Evolutionary conservation across 1,140 invertebrate species (phyloP).

Genomic region (Brachionus plicatilis): DNA sequence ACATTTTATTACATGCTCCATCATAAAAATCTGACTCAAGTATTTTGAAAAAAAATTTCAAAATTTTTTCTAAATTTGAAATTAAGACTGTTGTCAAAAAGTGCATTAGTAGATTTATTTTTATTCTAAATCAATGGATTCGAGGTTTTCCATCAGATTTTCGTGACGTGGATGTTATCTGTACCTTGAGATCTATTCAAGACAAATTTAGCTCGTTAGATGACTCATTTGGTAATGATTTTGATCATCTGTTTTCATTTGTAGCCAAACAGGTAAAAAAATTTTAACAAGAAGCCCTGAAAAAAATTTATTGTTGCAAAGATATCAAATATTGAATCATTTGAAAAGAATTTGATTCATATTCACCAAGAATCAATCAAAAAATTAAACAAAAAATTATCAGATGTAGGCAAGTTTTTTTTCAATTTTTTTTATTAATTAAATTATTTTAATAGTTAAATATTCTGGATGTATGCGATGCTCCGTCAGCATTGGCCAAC

Average conservation of each 20-base stretch:
- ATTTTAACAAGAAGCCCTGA: not conserved
- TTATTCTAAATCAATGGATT: slow-evolving; percentile 5
- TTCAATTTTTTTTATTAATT: not conserved
- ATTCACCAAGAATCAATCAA: not conserved
- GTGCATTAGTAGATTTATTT: not conserved
- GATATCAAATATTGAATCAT: not conserved
- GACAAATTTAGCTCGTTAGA: not conserved
- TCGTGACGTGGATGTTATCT: not conserved
- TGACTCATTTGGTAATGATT: not conserved
- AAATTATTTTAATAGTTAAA: not conserved
- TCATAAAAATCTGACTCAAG: not conserved
- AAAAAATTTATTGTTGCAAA: not conserved
- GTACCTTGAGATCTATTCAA: not conserved
- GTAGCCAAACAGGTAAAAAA: slow-evolving; percentile 1
- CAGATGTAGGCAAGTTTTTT: not conserved
- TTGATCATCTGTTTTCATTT: not conserved
- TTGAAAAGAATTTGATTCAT: not conserved
- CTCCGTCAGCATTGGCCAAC: not conserved
- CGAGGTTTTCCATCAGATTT: slow-evolving; percentile 27
- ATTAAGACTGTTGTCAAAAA: not conserved
- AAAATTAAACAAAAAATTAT: not conserved
- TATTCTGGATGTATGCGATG: not conserved
- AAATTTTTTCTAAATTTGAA: not conserved
- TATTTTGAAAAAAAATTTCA: not conserved
- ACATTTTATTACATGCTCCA: not conserved